These are phyloP conservation scores for Peromyscus attwateri DNA, from an alignment of 2,797 vertebrate species.

Conservation along the genomic window DNA sequence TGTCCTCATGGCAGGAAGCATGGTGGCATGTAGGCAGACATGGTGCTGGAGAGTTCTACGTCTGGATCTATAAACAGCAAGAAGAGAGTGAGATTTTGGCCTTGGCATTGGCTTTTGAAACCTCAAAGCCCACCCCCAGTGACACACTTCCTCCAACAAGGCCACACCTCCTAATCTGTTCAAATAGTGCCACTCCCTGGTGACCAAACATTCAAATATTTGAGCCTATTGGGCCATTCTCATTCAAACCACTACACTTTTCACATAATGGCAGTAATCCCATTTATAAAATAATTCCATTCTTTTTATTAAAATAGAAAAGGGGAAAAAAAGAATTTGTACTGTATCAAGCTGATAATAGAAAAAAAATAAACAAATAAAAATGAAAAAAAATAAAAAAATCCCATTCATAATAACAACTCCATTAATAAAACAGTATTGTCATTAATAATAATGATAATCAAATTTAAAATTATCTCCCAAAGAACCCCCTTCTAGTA, in stretches of 20 bases:
- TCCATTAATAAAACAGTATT: not conserved
- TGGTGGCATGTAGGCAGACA: not conserved
- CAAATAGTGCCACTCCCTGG: not conserved
- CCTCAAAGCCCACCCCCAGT: not conserved
- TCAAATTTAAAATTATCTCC: not conserved
- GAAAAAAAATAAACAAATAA: too few species aligned
- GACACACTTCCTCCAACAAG: not conserved
- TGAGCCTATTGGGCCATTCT: not conserved
- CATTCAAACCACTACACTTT: not conserved
- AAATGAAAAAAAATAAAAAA: not conserved
- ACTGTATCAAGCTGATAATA: too few species aligned
- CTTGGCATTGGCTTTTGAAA: not conserved
- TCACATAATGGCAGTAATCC: not conserved
- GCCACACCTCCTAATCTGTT: not conserved
- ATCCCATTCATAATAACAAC: not conserved
- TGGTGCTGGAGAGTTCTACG: not conserved
- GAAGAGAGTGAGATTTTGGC: not conserved
- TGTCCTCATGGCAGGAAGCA: not conserved
- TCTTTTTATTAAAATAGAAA: not conserved
- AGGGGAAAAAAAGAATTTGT: too few species aligned
- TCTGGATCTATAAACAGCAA: not conserved
- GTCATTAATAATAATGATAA: not conserved
- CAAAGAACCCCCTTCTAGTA: not conserved
- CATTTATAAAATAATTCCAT: not conserved
- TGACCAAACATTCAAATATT: not conserved